These are phyloP conservation scores for Anodontia alba DNA, from an alignment of 2,888 invertebrate species.

Conservation along the genomic window DNA sequence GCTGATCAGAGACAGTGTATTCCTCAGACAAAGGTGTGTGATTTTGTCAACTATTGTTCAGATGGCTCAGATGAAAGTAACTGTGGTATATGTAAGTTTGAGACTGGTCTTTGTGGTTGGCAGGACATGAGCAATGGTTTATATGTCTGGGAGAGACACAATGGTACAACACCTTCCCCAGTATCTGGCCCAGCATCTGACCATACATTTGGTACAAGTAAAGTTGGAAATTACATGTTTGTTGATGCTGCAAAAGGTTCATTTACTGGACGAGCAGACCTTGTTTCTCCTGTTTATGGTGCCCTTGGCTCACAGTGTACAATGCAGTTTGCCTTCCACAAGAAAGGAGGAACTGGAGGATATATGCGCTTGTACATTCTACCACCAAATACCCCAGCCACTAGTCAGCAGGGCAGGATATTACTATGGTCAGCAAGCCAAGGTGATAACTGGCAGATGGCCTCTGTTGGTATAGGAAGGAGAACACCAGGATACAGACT, in stretches of 20 bases:
- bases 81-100: constrained; percentile 80
- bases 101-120: constrained; percentile 77
- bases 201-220: constrained; percentile 72
- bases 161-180: constrained; percentile 67
- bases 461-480: constrained; percentile 72
- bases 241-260: constrained; percentile 74
- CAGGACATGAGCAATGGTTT: constrained; percentile 69
- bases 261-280: constrained; percentile 66
- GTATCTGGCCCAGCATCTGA: constrained; percentile 75
- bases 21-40: constrained; percentile 70
- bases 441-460: constrained; percentile 73
- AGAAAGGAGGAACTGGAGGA: constrained; percentile 61
- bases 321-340: constrained; percentile 72
- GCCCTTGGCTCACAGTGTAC: constrained; percentile 70
- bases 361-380: constrained; percentile 65
- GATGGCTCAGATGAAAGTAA: constrained; percentile 77
- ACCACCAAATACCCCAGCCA: constrained; percentile 63
- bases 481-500: constrained; percentile 72
- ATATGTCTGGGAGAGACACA: constrained; percentile 75
- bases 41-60: constrained; percentile 73
- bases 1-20: constrained; percentile 71
- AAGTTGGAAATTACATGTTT: constrained; percentile 78
- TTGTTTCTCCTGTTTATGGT: constrained; percentile 74
- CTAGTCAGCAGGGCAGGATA: constrained; percentile 49
- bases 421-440: constrained; percentile 72